These are phyloP conservation scores for Sebastes taczanowskii DNA, from an alignment of 2,797 vertebrate genomes.

Conservation along the genomic window DNA sequence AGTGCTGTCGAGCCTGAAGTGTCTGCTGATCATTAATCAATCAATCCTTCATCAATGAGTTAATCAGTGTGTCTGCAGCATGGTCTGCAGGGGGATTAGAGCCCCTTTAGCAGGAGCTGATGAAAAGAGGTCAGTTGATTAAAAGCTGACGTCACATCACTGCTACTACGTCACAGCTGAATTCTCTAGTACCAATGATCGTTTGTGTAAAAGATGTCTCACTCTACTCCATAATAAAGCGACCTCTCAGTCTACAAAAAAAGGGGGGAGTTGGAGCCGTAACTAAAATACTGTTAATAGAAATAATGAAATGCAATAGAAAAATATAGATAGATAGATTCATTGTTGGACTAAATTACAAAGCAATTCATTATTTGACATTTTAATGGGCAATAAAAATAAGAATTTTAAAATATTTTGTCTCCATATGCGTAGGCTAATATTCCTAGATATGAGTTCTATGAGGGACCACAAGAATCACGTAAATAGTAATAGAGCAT, in stretches of 20 bases:
- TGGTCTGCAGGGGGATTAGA: background rate
- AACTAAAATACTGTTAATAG: background rate
- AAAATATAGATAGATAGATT: no score
- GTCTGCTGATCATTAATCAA: background rate
- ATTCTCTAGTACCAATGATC: conserved; percentile 2
- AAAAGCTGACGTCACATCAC: background rate
- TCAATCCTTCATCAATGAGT: background rate
- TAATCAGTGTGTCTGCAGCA: background rate
- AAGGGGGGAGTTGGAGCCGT: no score
- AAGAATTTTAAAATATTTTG: no score
- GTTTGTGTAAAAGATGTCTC: background rate
- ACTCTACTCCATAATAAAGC: background rate
- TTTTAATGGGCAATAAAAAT: no score
- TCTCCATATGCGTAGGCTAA: no score
- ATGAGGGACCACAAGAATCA: no score
- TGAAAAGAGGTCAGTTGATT: conserved; percentile 10
- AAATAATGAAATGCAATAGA: background rate
- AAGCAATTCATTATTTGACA: no score
- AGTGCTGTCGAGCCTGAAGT: background rate
- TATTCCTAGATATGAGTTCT: no score
- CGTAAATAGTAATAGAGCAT: no score
- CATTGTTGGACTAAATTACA: no score
- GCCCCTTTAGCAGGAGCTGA: background rate
- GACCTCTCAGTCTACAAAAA: background rate
- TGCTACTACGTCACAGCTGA: background rate